Evolutionary conservation across 2,888 invertebrate species (phyloP), one percentile per base, ranked within the genome.

Genomic region (Dasysyrphus tricinctus): DNA sequence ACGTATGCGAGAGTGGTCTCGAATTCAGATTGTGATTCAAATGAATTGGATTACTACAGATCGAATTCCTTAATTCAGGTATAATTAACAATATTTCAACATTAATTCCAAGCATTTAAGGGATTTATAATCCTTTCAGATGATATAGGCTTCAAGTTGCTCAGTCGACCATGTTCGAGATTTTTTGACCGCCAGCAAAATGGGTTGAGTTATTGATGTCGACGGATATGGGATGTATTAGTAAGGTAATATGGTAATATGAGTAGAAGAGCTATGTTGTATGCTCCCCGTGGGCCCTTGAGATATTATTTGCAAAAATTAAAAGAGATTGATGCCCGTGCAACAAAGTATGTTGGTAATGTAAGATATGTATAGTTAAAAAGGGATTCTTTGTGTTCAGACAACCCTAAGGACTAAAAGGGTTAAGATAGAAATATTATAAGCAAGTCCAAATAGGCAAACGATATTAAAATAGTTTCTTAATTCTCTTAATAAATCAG

Each of bases 41-140:
- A 85, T 85, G 85, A 85, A 85, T 85, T 77, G 84, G 80, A 85
- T 78, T 81, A 80, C 85, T 81, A 80, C 85, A 78, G 77, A 85
- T 81, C 77, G 80, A 80, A 85, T 85, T 85, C 85, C 85, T 81
- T 81, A 80, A 85, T 81, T 85, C 85, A 75, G 82, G 78, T 74
- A 82, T 86, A 82, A 82, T 86, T 81, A 86, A 86, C 82, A 86
- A 86, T 86, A 82, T 86, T 86, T 82, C 85, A 81, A 81, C 81
- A 78, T 86, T 75, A 78, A 79, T 86, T 78, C 51, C 47, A 56
- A 75, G 69, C 63, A 54, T 82, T 86, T 79, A 82, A 79, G 78
- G 86, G 75, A 70, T 76, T 76, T 59, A 76, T 59, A 59, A 76
- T 76, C 78, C 70, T 47, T 29, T 54, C 44, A 34, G 56, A 49